phyloP scores from a whole-genome alignment of 2,113 vertebrate genomes.

The Scomber colias region DNA sequence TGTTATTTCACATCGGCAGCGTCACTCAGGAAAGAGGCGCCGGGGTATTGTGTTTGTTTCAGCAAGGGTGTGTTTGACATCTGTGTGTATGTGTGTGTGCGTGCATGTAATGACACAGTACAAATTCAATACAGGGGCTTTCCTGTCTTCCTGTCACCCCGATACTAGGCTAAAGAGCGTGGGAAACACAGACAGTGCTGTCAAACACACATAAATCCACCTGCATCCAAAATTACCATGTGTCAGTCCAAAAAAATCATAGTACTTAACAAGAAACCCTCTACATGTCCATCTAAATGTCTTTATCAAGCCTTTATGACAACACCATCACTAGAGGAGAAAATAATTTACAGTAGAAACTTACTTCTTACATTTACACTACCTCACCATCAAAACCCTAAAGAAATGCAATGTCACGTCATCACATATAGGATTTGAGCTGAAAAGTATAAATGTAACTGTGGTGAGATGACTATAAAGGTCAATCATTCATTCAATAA shows the following conservation, averaged over 20 bases:
- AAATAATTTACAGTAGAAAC: not conserved
- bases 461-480: no score
- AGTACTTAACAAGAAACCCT: not conserved
- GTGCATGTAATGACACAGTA: constrained; percentile 51
- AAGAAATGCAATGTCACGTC: no score
- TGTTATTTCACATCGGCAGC: constrained; percentile 76
- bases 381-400: no score
- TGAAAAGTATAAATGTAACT: no score
- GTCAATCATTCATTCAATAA: no score
- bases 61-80: constrained; percentile 69
- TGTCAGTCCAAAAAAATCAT: constrained; percentile 18
- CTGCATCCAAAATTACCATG: not conserved
- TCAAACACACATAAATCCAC: constrained; percentile 12
- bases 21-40: constrained; percentile 82
- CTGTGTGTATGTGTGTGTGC: constrained; percentile 24
- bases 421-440: no score
- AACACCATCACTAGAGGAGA: not conserved
- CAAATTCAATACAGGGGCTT: constrained; percentile 70
- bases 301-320: not conserved
- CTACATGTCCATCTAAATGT: not conserved
- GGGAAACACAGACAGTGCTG: constrained; percentile 62
- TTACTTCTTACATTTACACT: no score
- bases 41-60: constrained; percentile 82
- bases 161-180: constrained; percentile 62
- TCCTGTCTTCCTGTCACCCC: constrained; percentile 76